Evolutionary conservation across 2,888 invertebrate genomes (phyloP).

Genomic region (Labia minor): DNA sequence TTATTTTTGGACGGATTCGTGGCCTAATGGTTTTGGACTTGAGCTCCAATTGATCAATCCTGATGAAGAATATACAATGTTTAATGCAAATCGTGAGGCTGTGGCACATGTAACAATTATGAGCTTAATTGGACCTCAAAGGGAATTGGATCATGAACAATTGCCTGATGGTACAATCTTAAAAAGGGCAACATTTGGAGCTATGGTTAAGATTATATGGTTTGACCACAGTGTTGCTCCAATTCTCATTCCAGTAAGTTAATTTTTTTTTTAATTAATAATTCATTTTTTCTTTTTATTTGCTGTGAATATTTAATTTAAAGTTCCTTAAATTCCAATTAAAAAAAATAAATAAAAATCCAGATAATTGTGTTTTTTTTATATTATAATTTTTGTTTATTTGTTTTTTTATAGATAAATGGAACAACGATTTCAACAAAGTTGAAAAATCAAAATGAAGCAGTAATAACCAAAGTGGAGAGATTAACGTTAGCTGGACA

Average conservation of each 20-base stretch:
- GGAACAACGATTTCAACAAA: constrained; percentile 48
- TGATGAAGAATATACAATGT: constrained; percentile 62
- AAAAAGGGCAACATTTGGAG: constrained; percentile 50
- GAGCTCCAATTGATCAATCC: constrained; percentile 54
- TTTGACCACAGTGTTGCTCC: constrained; percentile 52
- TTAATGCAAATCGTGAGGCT: constrained; percentile 54
- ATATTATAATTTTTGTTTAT: no score
- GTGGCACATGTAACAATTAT: constrained; percentile 36
- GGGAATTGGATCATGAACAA: constrained; percentile 38
- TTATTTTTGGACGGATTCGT: constrained; percentile 69
- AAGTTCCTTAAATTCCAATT: no score
- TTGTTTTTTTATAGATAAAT: constrained; percentile 40
- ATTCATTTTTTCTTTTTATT: no score
- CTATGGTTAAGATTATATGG: constrained; percentile 57
- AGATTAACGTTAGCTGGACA: constrained; percentile 48
- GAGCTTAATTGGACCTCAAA: constrained; percentile 41
- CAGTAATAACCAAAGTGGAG: constrained; percentile 44
- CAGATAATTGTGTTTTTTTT: no score
- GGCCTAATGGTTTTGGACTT: constrained; percentile 61
- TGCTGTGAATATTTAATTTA: no score
- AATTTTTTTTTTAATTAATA: no score
- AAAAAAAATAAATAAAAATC: no score
- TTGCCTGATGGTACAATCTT: constrained; percentile 39
- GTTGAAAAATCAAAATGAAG: constrained; percentile 40
- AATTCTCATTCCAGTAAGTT: constrained; percentile 34